Evolutionary conservation across 1,140 invertebrate species (phyloP).

Genomic region (Drosophila gunungcola): DNA sequence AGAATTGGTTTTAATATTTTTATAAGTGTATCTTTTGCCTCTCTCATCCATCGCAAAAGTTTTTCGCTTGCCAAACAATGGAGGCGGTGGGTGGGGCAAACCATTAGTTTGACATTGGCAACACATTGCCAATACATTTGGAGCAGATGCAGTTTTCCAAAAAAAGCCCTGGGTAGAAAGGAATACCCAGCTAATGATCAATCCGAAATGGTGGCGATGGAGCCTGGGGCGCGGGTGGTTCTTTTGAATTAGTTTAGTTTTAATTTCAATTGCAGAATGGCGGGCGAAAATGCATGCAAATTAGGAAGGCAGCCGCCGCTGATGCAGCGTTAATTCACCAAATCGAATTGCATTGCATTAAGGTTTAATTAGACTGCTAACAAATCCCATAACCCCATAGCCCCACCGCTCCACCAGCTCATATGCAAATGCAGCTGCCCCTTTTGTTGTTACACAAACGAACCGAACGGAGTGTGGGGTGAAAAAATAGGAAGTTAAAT

Average conservation of each 20-base stretch:
- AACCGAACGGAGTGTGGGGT: background rate
- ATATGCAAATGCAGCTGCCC: slow-evolving; percentile 34
- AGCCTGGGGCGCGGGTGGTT: background rate
- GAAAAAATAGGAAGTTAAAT: slow-evolving; percentile 50
- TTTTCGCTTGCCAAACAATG: slow-evolving; percentile 52
- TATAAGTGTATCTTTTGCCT: slow-evolving; percentile 8
- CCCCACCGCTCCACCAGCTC: background rate
- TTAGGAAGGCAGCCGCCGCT: slow-evolving; percentile 55
- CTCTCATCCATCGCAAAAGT: slow-evolving; percentile 43
- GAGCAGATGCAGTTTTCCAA: slow-evolving; percentile 66
- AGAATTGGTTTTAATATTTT: no score
- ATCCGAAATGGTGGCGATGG: slow-evolving; percentile 26
- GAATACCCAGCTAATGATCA: slow-evolving; percentile 59
- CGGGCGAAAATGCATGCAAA: slow-evolving; percentile 64
- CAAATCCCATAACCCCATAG: slow-evolving; percentile 25
- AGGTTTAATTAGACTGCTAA: slow-evolving; percentile 60
- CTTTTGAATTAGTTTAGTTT: slow-evolving; percentile 75
- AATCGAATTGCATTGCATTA: slow-evolving; percentile 76
- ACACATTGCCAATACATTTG: slow-evolving; percentile 81
- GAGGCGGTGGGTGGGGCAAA: slow-evolving; percentile 43
- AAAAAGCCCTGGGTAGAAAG: slow-evolving; percentile 21
- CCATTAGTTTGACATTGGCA: slow-evolving; percentile 82
- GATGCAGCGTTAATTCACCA: slow-evolving; percentile 62
- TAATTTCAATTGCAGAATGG: slow-evolving; percentile 57
- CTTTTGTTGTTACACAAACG: slow-evolving; percentile 43